Conservation (phyloP, 2,113 vertebrate genomes). For the Urocitellus parryii region DNA sequence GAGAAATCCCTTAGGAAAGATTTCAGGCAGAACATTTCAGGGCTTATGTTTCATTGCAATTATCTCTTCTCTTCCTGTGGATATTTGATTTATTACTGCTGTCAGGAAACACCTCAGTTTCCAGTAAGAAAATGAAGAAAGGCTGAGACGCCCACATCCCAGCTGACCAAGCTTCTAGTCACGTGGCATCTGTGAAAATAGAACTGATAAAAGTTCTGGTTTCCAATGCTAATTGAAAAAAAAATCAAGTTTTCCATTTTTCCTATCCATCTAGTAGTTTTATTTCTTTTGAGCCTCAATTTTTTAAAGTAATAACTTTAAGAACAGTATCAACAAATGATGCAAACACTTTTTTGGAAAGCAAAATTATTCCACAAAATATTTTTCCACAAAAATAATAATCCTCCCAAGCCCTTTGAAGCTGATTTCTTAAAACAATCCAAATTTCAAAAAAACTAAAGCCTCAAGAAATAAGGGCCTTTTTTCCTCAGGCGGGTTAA, state of each 20-base stretch:
- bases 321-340: constrained; percentile 45
- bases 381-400: constrained; percentile 8
- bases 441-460: constrained; percentile 14
- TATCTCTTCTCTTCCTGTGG: constrained; percentile 78
- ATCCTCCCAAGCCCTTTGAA: neutral
- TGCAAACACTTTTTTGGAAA: constrained; percentile 27
- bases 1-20: constrained; percentile 54
- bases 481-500: constrained; percentile 19
- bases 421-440: neutral
- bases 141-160: constrained; percentile 70
- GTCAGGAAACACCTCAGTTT: constrained; percentile 77
- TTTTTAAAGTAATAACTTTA: constrained; percentile 27
- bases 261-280: constrained; percentile 26
- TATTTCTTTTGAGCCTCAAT: neutral
- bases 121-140: constrained; percentile 76
- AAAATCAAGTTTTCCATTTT: constrained; percentile 66
- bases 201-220: constrained; percentile 66
- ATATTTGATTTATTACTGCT: constrained; percentile 82
- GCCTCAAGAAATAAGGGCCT: constrained; percentile 34
- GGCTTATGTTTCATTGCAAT: constrained; percentile 76
- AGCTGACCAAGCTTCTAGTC: constrained; percentile 72
- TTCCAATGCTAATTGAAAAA: constrained; percentile 64
- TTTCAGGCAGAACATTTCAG: constrained; percentile 63
- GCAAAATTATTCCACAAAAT: constrained; percentile 26
- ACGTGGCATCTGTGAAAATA: constrained; percentile 79